These are phyloP conservation scores for Xylocopa sonorina DNA, from an alignment of 1,140 invertebrate genomes.

Conservation along the genomic window DNA sequence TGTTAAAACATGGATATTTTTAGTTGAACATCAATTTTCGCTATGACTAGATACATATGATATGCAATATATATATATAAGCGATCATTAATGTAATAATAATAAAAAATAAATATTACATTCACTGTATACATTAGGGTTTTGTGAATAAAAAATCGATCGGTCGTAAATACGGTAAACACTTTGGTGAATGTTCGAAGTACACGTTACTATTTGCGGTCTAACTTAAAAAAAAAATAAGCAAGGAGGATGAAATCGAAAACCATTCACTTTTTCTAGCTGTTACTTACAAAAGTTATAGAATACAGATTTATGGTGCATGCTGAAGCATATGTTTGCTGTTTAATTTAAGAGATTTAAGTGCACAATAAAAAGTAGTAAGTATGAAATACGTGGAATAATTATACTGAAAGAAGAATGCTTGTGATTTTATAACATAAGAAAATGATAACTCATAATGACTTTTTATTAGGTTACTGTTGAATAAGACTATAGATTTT, in stretches of 20 bases:
- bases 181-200: too few species aligned
- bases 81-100: background rate
- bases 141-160: slow-evolving; percentile 38
- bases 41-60: background rate
- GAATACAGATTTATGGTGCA: background rate
- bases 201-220: background rate
- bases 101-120: slow-evolving; percentile 21
- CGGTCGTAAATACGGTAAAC: background rate
- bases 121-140: slow-evolving; percentile 22
- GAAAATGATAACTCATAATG: background rate
- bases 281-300: background rate
- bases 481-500: too few species aligned
- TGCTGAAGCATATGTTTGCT: slow-evolving; percentile 26
- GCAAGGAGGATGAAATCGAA: background rate
- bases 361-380: background rate
- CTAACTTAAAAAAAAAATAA: slow-evolving; percentile 26
- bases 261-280: background rate
- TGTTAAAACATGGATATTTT: too few species aligned
- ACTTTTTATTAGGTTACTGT: too few species aligned
- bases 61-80: slow-evolving; percentile 12
- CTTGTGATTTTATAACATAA: background rate
- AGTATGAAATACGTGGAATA: too few species aligned
- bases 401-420: background rate
- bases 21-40: background rate
- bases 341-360: background rate